Conservation (phyloP, 2,113 vertebrate species). For the Ardeotis arabs region DNA sequence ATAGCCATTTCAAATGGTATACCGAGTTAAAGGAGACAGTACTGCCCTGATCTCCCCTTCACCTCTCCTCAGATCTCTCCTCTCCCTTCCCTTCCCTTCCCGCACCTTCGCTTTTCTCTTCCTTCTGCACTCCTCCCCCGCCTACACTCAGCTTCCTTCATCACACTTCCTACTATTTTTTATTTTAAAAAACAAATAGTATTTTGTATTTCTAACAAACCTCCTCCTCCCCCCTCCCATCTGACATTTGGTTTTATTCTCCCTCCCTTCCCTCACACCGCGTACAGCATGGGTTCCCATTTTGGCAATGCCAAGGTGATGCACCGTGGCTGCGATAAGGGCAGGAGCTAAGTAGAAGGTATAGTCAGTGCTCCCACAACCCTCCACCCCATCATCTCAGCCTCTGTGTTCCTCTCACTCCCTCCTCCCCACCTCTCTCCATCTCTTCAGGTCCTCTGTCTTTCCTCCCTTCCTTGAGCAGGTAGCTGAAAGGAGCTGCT, state of each 20-base stretch:
- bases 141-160: conserved; percentile 29
- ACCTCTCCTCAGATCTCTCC: conserved; percentile 27
- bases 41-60: conserved; percentile 8
- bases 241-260: neutral
- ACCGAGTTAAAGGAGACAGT: neutral
- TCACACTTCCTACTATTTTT: conserved; percentile 40
- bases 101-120: neutral
- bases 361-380: neutral
- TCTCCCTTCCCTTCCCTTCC: neutral
- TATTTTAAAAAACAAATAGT: neutral
- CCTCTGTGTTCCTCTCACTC: neutral
- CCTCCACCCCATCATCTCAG: neutral
- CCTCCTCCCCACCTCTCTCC: neutral
- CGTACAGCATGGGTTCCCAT: neutral
- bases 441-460: conserved; percentile 5
- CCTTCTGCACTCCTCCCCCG: neutral
- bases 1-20: conserved; percentile 46
- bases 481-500: conserved; percentile 20
- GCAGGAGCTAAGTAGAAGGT: neutral
- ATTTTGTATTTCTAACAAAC: conserved; percentile 40
- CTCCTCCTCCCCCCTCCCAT: neutral
- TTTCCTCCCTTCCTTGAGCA: conserved; percentile 15
- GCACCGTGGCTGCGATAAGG: rapidly evolving
- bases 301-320: neutral
- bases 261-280: too few relatives aligned